Evolutionary conservation across 2,797 vertebrate genomes (phyloP).

Genomic region (Chloroceryle inda): DNA sequence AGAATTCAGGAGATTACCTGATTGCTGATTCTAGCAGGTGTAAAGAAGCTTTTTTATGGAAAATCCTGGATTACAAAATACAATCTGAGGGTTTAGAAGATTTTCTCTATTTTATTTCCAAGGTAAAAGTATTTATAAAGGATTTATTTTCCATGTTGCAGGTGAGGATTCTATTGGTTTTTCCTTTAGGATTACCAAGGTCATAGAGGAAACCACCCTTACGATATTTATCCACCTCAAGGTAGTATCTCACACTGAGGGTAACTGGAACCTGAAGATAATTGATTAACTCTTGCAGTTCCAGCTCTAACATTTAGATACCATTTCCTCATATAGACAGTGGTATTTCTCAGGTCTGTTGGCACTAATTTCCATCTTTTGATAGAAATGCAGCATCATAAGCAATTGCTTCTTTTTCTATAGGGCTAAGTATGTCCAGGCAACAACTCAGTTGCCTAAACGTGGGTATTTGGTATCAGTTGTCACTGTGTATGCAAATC

Average conservation of each 20-base stretch:
- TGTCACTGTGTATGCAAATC: background rate
- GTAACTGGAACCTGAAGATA: background rate
- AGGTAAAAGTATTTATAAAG: background rate
- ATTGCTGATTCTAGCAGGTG: background rate
- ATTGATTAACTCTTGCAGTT: background rate
- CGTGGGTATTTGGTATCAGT: background rate
- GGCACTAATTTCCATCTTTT: background rate
- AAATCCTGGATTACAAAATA: background rate
- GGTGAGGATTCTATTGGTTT: background rate
- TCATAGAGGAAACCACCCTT: background rate
- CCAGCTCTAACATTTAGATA: background rate
- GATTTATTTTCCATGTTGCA: background rate
- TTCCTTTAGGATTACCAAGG: background rate
- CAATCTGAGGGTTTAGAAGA: background rate
- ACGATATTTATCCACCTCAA: background rate
- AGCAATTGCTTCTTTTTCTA: background rate
- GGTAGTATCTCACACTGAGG: background rate
- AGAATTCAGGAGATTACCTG: rapidly evolving
- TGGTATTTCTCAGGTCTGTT: background rate
- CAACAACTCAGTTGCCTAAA: background rate
- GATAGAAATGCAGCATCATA: background rate
- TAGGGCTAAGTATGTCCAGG: background rate
- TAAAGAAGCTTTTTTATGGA: background rate
- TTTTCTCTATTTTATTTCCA: background rate
- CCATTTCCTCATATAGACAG: background rate